A percentile compares a stretch with the other conserved stretches of the same genome.
These are phyloP conservation scores for Myotis planiceps DNA, from an alignment of 2,797 vertebrate genomes.

Conservation along the genomic window DNA sequence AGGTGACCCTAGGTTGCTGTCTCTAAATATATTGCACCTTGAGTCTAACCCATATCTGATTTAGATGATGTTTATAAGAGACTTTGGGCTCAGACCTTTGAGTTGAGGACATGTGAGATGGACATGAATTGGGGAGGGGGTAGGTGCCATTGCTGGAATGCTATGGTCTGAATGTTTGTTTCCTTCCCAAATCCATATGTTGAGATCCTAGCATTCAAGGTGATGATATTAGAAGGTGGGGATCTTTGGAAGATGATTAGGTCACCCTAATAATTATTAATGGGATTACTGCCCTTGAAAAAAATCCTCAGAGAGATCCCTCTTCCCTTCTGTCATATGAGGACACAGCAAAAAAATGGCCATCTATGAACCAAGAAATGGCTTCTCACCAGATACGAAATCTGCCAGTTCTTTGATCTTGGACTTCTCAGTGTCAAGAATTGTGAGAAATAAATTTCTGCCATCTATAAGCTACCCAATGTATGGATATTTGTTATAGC, in stretches of 20 bases:
- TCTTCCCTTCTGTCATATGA: not conserved
- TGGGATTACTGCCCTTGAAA: not conserved
- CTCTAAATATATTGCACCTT: not conserved
- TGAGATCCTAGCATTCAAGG: not conserved
- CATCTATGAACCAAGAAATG: not conserved
- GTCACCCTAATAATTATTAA: not conserved
- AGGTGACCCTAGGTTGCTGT: not conserved
- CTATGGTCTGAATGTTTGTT: not conserved
- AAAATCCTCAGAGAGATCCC: not conserved
- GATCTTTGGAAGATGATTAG: not conserved
- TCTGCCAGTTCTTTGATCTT: not conserved
- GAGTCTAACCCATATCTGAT: not conserved
- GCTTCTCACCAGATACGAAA: not conserved
- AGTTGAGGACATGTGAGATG: not conserved
- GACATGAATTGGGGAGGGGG: not conserved
- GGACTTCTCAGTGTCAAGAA: not conserved
- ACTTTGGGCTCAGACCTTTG: not conserved
- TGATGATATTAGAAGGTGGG: not conserved
- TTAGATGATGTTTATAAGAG: not conserved
- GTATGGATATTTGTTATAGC: not conserved
- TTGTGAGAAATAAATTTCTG: not conserved
- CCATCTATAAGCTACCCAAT: not conserved
- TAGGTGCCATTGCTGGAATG: not conserved
- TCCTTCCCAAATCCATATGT: not conserved
- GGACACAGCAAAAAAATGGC: not conserved